phyloP scores from a whole-genome alignment of 1,140 invertebrate genomes.

The Eriocheir sinensis region DNA sequence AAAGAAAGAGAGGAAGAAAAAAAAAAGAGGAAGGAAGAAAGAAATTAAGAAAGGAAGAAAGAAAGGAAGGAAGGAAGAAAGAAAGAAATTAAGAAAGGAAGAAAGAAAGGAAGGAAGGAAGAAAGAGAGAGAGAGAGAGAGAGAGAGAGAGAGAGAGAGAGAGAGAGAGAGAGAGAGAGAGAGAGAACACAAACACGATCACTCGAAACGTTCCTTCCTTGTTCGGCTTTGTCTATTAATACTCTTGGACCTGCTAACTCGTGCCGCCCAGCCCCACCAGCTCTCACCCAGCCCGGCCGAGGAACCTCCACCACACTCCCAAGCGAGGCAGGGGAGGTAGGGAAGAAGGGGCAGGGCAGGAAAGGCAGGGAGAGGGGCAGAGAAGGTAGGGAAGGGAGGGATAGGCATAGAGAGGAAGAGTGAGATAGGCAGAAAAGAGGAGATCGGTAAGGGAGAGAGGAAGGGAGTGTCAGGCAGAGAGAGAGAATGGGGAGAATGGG shows the following conservation, averaged over 20 bases:
- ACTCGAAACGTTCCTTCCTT: slow-evolving; percentile 11
- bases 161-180: slow-evolving; percentile 7
- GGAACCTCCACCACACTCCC: too few species aligned
- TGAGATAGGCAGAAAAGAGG: too few species aligned
- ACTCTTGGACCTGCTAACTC: not conserved
- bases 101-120: not conserved
- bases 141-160: slow-evolving; percentile 24
- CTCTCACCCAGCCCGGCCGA: not conserved
- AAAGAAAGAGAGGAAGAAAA: not conserved
- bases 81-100: not conserved
- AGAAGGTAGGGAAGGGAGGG: too few species aligned
- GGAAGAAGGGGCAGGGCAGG: too few species aligned
- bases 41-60: not conserved
- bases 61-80: not conserved
- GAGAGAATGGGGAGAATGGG: too few species aligned
- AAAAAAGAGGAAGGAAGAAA: slow-evolving; percentile 18
- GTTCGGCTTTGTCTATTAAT: slow-evolving; percentile 24
- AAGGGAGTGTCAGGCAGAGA: too few species aligned
- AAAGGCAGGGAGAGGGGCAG: too few species aligned
- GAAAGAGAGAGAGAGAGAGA: not conserved
- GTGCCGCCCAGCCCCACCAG: not conserved
- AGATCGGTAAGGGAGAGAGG: too few species aligned
- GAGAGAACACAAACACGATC: not conserved
- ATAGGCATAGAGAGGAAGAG: too few species aligned
- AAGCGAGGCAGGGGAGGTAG: too few species aligned